These are phyloP conservation scores for Agelaius phoeniceus DNA, from an alignment of 2,113 vertebrate species.

Conservation along the genomic window DNA sequence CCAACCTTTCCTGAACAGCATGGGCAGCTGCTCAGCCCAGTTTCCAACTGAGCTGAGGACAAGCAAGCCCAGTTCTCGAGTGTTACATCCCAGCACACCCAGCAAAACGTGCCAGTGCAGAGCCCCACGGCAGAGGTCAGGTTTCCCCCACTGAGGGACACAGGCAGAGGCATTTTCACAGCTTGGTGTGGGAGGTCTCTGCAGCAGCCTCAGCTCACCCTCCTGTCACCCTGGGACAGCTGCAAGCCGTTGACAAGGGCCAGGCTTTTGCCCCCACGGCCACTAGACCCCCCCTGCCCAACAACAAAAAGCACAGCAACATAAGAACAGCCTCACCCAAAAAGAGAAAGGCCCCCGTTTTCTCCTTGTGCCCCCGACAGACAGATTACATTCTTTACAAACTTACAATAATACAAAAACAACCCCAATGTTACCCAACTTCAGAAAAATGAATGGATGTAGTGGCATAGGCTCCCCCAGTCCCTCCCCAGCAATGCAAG, in stretches of 20 bases:
- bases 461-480: not conserved
- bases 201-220: not conserved
- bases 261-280: not conserved
- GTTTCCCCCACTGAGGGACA: not conserved
- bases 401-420: constrained; percentile 68
- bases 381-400: constrained; percentile 76
- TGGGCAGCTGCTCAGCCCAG: not conserved
- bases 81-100: not conserved
- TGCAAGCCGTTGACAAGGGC: not conserved
- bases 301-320: constrained; percentile 38
- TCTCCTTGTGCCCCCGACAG: constrained; percentile 55
- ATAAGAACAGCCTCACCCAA: constrained; percentile 20
- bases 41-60: rapidly evolving
- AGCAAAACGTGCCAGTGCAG: not conserved
- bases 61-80: not conserved
- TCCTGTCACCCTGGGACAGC: not conserved
- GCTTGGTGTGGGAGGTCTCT: constrained; percentile 7
- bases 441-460: not conserved
- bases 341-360: constrained; percentile 30
- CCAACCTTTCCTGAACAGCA: not conserved
- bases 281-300: not conserved
- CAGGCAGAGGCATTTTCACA: constrained; percentile 27
- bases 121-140: not conserved
- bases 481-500: not conserved
- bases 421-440: not conserved